Percentiles rank a stretch among this genome's conserved stretches.
Conservation (phyloP, 2,797 vertebrate species). For the Pangasius larnaudii region DNA sequence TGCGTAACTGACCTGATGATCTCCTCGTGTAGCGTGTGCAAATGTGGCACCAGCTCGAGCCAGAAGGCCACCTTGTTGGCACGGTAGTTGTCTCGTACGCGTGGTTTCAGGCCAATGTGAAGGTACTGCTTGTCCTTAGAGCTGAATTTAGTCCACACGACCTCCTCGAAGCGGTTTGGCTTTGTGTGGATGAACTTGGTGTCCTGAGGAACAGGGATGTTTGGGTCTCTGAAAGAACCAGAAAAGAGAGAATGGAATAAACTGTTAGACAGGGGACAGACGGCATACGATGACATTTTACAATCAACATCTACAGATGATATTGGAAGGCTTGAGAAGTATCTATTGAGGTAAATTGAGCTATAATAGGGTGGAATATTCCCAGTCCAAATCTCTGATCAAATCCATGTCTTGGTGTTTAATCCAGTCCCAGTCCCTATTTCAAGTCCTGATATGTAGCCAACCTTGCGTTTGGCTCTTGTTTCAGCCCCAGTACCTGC, state of each 20-base stretch:
- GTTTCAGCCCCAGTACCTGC: not conserved
- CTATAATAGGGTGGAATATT: not conserved
- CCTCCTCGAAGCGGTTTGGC: slow-evolving; percentile 95
- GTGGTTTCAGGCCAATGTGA: slow-evolving; percentile 92
- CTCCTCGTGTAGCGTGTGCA: slow-evolving; percentile 84
- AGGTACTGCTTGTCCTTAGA: slow-evolving; percentile 96
- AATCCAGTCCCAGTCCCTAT: not conserved
- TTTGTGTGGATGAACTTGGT: slow-evolving; percentile 98
- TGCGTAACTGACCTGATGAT: slow-evolving; percentile 72
- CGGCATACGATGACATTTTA: not conserved
- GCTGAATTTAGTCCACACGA: slow-evolving; percentile 95
- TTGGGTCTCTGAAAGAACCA: slow-evolving; percentile 82
- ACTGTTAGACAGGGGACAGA: not conserved
- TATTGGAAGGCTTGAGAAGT: not conserved
- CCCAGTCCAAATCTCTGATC: not conserved
- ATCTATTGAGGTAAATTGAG: not conserved
- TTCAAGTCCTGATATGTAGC: not conserved
- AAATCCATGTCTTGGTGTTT: not conserved
- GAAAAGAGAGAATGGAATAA: slow-evolving; percentile 26
- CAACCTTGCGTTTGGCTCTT: not conserved
- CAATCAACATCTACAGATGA: too few species aligned
- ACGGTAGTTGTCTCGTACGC: slow-evolving; percentile 91
- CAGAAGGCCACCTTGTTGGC: slow-evolving; percentile 98
- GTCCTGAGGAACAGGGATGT: slow-evolving; percentile 92
- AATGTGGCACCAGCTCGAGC: slow-evolving; percentile 92